Evolutionary conservation across 92 coral and sea anemone genomes (phyloP), one percentile per base, ranked within the genome.

Genomic region (Parazoanthus swiftii): DNA sequence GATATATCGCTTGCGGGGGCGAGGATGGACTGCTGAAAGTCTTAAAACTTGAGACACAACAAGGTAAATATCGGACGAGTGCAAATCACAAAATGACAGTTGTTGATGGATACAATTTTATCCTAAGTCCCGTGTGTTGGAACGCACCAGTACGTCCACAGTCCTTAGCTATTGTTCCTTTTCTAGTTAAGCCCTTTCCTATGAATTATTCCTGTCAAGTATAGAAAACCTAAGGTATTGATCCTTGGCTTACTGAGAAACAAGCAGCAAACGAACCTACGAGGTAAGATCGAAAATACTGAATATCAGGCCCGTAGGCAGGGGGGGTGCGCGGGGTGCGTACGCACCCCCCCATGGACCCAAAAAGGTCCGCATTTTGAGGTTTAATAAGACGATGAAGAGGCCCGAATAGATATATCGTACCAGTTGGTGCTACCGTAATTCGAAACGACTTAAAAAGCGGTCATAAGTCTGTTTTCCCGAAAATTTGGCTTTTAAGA

Each of bases 1-100:
- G 99, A 0, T 96, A 93, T 75, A 95, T 96, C 23, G 96, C 99
- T 72, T 96, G 99, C 89, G 99, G 99, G 5, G 99, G 99, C 39
- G 99, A 96, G 74, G 99, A 96, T 59, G 99, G 99, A 10, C 80
- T 96, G 74, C 92, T 96, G 39, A 96, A 96, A 85, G 95, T 96
- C 66, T 90, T 96, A 59, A 96, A 96, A 88, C 77, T 96, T 14
- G 99, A 96, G 82, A 92, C 92, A 35, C 99, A 96, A 74, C 97
- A 92, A 93, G 99, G 99, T 96, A 76, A 3, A 26, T 18, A 67
- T 25, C 4, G 10, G 33, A 29, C 33, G 33, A 29, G 33, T 29
- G 33, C 33, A 29, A 29, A 29, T 29, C 33, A 29, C 33, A 5
- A 58, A 0, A 18, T 46, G 72, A 77, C 51, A 66, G 35, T 21